A percentile compares a stretch with the other conserved stretches of the same genome.
Conservation (phyloP, 2,888 invertebrate genomes). For the Mellilla xanthometata region DNA sequence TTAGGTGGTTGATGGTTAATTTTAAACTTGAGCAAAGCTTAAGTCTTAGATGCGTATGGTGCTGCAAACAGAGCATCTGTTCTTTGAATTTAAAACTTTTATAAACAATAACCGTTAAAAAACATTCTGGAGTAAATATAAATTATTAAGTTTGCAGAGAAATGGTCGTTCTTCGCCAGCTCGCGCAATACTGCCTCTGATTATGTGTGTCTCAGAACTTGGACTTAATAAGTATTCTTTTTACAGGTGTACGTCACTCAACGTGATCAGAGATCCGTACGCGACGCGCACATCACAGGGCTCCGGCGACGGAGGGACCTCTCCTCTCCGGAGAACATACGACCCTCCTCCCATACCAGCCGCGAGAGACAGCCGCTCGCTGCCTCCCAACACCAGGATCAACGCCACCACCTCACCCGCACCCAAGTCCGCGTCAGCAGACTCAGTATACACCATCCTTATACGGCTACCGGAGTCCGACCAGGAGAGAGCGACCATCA, state of each 20-base stretch:
- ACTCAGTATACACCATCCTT: slow-evolving; percentile 95
- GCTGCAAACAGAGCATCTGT: no score
- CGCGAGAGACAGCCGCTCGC: slow-evolving; percentile 84
- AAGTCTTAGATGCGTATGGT: no score
- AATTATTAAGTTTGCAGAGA: no score
- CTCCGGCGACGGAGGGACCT: slow-evolving; percentile 71
- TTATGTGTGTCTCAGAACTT: no score
- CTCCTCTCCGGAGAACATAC: slow-evolving; percentile 76
- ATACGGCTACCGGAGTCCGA: slow-evolving; percentile 90
- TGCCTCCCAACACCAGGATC: slow-evolving; percentile 85
- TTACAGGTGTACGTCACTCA: slow-evolving; percentile 89
- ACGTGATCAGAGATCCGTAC: slow-evolving; percentile 90
- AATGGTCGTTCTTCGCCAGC: no score
- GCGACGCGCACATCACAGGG: slow-evolving; percentile 79
- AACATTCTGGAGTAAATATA: no score
- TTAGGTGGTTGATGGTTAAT: no score
- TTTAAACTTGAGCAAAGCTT: no score
- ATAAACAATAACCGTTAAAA: no score
- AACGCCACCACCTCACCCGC: slow-evolving; percentile 80
- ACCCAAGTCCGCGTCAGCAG: slow-evolving; percentile 84
- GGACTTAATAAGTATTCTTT: no score
- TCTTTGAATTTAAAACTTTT: no score
- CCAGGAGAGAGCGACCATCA: slow-evolving; percentile 89
- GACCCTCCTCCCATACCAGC: slow-evolving; percentile 64
- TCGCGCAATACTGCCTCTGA: no score